Percentiles rank a stretch among this genome's conserved stretches.
phyloP scores from a whole-genome alignment of 2,888 invertebrate genomes.

The Stomorhina lunata region DNA sequence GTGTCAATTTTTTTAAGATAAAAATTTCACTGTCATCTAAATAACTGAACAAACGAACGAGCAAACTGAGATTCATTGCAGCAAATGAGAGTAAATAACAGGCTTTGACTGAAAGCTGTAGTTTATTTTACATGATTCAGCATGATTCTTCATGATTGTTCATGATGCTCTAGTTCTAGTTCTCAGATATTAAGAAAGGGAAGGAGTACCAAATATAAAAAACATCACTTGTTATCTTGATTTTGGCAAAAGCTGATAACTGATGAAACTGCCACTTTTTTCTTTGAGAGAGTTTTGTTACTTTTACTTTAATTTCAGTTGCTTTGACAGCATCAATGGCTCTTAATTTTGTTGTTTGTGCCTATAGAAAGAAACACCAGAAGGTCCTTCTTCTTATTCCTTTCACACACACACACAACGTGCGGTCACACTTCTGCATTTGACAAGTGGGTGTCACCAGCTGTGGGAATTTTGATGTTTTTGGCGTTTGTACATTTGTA shows the following conservation, averaged over 20 bases:
- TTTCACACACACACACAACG: constrained; percentile 49
- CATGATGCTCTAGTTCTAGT: constrained; percentile 38
- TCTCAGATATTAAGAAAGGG: constrained; percentile 48
- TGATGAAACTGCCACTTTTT: constrained; percentile 56
- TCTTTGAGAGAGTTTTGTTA: too few relatives aligned
- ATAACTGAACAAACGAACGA: too few relatives aligned
- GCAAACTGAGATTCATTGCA: constrained; percentile 36
- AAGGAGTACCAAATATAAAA: too few relatives aligned
- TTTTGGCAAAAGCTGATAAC: constrained; percentile 65
- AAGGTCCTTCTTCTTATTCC: neutral
- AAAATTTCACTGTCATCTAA: constrained; percentile 50
- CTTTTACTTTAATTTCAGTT: constrained; percentile 13
- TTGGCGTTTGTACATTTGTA: constrained; percentile 46
- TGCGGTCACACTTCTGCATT: constrained; percentile 66
- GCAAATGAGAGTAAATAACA: constrained; percentile 1
- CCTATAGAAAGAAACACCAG: constrained; percentile 9
- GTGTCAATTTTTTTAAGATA: constrained; percentile 63
- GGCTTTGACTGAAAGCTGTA: too few relatives aligned
- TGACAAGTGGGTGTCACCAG: constrained; percentile 66
- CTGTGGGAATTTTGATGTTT: constrained; percentile 62
- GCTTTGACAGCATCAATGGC: constrained; percentile 60
- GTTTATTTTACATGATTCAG: constrained; percentile 45
- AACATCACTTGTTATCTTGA: constrained; percentile 69
- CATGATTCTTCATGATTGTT: too few relatives aligned
- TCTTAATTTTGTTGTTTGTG: constrained; percentile 54